phyloP scores from a whole-genome alignment of 2,888 invertebrate species.

The Metalampra italica region DNA sequence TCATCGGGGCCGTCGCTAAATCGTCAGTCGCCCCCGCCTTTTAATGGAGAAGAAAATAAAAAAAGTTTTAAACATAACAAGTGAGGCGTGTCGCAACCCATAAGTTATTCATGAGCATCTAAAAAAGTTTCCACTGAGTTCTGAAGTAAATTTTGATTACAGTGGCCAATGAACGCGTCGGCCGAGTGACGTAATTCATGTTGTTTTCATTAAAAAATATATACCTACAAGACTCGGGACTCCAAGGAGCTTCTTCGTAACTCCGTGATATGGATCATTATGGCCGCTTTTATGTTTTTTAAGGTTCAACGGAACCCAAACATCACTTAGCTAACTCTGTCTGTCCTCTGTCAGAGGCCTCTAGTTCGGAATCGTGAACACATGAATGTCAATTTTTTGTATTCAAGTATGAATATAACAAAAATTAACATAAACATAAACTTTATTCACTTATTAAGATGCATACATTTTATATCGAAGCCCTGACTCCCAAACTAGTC shows the following conservation, averaged over 20 bases:
- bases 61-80: conserved; percentile 70
- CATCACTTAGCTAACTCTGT: too few relatives aligned
- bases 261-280: neutral
- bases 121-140: conserved; percentile 42
- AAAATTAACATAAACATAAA: too few relatives aligned
- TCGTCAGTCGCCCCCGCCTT: conserved; percentile 57
- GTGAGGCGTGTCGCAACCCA: conserved; percentile 56
- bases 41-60: conserved; percentile 70
- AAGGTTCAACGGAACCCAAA: too few relatives aligned
- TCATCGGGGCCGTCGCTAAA: conserved; percentile 66
- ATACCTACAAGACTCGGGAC: too few relatives aligned
- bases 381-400: too few relatives aligned
- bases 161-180: conserved; percentile 33
- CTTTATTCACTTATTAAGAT: too few relatives aligned
- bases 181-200: conserved; percentile 9
- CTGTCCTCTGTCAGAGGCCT: too few relatives aligned
- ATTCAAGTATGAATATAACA: too few relatives aligned
- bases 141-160: conserved; percentile 55
- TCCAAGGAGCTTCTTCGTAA: too few relatives aligned
- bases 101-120: conserved; percentile 67
- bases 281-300: neutral
- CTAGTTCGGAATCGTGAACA: too few relatives aligned
- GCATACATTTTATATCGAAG: too few relatives aligned
- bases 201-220: conserved; percentile 1
- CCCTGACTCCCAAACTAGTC: too few relatives aligned